Evolutionary conservation across 2,888 invertebrate species (phyloP), one percentile per base, ranked within the genome.

Genomic region (Acleris sparsana): DNA sequence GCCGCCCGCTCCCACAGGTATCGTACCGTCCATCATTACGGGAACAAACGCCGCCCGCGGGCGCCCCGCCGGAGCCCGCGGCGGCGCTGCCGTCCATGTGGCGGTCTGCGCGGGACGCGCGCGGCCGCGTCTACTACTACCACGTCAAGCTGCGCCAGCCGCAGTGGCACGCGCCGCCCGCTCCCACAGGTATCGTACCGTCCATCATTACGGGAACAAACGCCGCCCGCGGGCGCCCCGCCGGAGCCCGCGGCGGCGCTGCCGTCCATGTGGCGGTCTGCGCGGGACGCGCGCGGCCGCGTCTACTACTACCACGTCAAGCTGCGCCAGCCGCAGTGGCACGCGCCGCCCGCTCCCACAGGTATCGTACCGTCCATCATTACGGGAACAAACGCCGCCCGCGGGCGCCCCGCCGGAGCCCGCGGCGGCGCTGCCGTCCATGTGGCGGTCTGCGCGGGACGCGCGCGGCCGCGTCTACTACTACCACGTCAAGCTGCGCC

Each of bases 251-350:
- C 57, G 0, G 92, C 93, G 39, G 94, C 95, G 73, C 87, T 98
- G 66, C 97, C 98, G 0, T 96, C 96, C 0, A 94, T 96, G 80
- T 99, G 99, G 99, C 96, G 97, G 77, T 96, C 95, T 75, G 96
- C 97, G 0, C 93, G 94, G 69, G 98, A 98, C 82, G 88, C 94
- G 3, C 95, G 96, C 62, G 98, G 98, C 0, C 94, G 97, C 71
- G 94, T 95, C 0, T 99, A 98, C 87, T 99, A 98, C 90, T 99
- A 98, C 88, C 98, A 99, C 84, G 93, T 95, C 1, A 96, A 95
- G 83, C 93, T 95, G 57, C 92, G 97, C 7, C 93, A 95, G 73
- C 94, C 97, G 22, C 97, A 97, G 80, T 97, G 97, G 97, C 88
- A 94, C 72, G 96, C 96, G 39, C 96, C 96, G 52, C 80, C 84